Evolutionary conservation across 2,888 invertebrate species (phyloP).

Genomic region (Camponotus fellah): DNA sequence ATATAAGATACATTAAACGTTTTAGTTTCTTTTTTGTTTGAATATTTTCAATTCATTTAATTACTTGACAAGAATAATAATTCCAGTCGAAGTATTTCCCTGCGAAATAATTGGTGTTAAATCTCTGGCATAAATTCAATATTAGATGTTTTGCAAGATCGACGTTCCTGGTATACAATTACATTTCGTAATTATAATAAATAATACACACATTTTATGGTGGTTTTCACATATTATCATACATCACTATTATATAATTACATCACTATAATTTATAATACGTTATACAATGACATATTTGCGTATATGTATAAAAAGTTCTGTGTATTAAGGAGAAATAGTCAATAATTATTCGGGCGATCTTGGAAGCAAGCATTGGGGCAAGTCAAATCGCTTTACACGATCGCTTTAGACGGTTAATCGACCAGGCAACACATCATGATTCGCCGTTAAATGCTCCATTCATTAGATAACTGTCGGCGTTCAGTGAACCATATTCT

Average conservation of each 20-base stretch:
- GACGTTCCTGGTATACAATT: background rate
- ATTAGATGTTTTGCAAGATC: background rate
- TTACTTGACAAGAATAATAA: constrained; percentile 15
- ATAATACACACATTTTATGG: background rate
- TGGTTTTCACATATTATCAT: background rate
- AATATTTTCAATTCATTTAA: constrained; percentile 13
- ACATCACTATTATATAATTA: background rate
- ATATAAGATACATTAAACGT: background rate
- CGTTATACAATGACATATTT: background rate
- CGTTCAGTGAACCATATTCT: constrained; percentile 71
- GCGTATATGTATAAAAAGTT: background rate
- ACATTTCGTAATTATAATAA: background rate
- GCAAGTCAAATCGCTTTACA: constrained; percentile 32
- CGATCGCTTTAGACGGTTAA: constrained; percentile 37
- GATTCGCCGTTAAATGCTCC: constrained; percentile 73
- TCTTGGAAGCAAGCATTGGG: constrained; percentile 23
- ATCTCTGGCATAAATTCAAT: constrained; percentile 12
- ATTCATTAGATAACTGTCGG: constrained; percentile 77
- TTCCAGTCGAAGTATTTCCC: background rate
- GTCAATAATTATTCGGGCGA: constrained; percentile 32
- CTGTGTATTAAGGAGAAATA: background rate
- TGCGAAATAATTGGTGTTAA: background rate
- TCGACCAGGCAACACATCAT: constrained; percentile 46
- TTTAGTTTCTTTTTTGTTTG: background rate
- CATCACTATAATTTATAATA: background rate